phyloP scores from a whole-genome alignment of 2,797 vertebrate genomes.

The Rhabdomys pumilio region DNA sequence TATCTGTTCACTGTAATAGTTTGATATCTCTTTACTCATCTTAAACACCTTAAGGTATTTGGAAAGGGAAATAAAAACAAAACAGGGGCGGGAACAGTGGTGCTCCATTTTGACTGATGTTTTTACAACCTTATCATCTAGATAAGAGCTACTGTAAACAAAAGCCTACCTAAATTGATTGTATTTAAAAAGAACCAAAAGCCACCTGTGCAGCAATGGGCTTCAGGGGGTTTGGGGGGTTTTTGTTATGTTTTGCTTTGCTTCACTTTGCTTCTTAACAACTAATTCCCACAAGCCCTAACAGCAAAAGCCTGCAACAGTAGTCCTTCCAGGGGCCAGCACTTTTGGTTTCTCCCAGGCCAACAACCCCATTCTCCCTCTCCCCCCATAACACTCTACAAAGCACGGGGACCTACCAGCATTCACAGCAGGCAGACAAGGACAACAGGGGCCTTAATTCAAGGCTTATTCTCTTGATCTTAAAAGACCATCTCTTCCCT shows the following conservation, averaged over 20 bases:
- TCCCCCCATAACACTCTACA: neutral
- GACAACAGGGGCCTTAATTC: neutral
- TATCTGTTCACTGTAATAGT: slow-evolving; percentile 54
- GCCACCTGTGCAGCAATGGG: slow-evolving; percentile 41
- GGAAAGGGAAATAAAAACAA: slow-evolving; percentile 78
- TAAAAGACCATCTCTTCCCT: slow-evolving; percentile 44
- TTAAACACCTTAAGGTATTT: slow-evolving; percentile 83
- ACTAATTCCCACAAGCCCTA: neutral
- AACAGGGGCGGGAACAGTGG: slow-evolving; percentile 71
- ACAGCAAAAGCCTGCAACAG: neutral
- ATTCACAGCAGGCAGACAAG: neutral
- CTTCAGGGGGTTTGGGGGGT: slow-evolving; percentile 32
- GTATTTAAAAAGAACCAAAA: slow-evolving; percentile 69
- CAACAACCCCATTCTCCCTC: neutral
- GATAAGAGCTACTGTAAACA: slow-evolving; percentile 83
- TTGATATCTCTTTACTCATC: slow-evolving; percentile 76
- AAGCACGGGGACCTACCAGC: neutral
- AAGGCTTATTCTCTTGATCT: slow-evolving; percentile 17
- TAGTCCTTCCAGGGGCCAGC: neutral
- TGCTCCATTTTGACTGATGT: slow-evolving; percentile 82
- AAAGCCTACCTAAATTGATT: slow-evolving; percentile 78
- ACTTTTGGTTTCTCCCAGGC: neutral
- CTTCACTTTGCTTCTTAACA: neutral
- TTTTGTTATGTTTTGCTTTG: neutral
- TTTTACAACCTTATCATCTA: slow-evolving; percentile 83